phyloP scores from a whole-genome alignment of 2,113 vertebrate species.

The Mystacornis crossleyi region DNA sequence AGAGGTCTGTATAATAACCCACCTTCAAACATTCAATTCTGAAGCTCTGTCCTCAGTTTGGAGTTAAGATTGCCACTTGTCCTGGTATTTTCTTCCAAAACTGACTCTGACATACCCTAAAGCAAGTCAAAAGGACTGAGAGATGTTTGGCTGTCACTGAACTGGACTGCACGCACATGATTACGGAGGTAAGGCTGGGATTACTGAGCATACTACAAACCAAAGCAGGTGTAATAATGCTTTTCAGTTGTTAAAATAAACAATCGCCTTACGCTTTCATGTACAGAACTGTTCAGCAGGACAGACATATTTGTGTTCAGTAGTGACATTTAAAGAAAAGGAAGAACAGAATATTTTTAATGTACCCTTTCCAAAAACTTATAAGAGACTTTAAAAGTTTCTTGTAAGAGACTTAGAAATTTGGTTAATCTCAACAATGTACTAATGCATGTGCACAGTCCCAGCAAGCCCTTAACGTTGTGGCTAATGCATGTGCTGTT shows the following conservation, averaged over 20 bases:
- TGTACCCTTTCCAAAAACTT: not conserved
- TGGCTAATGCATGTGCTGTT: not conserved
- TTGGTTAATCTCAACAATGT: not conserved
- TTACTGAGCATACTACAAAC: not conserved
- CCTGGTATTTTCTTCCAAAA: not conserved
- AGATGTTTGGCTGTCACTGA: not conserved
- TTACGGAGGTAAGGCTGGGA: not conserved
- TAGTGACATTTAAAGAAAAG: not conserved
- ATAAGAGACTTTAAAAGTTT: not conserved
- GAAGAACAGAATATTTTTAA: not conserved
- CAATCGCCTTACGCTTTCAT: not conserved
- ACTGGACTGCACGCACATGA: not conserved
- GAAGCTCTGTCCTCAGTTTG: not conserved
- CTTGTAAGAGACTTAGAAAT: not conserved
- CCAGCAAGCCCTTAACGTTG: not conserved
- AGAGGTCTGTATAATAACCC: not conserved
- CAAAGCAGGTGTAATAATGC: not conserved
- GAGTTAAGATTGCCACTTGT: not conserved
- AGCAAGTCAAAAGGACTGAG: not conserved
- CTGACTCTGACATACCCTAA: not conserved
- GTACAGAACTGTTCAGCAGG: not conserved
- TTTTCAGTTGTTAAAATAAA: not conserved
- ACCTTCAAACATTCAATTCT: not conserved
- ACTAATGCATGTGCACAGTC: not conserved
- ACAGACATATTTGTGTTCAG: not conserved